A percentile compares a stretch with the other conserved stretches of the same genome.
Evolutionary conservation across 2,113 vertebrate genomes (phyloP).

Genomic region (Peromyscus californicus): DNA sequence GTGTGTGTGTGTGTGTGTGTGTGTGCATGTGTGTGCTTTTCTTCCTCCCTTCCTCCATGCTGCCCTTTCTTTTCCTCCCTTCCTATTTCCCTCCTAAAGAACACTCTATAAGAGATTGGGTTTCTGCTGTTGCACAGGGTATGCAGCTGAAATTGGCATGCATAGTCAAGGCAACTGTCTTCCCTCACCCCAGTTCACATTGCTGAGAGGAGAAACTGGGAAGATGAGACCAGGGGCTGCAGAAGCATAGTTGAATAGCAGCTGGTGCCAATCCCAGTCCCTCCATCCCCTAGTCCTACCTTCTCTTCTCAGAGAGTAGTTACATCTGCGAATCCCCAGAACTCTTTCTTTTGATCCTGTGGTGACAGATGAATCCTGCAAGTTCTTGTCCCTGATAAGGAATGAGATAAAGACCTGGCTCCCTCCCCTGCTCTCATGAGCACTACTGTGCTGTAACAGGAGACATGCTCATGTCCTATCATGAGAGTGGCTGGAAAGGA

Average conservation of each 20-base stretch:
- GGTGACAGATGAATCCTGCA: neutral
- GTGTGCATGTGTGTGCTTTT: neutral
- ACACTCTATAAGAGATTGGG: neutral
- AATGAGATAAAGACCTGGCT: neutral
- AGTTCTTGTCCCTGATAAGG: neutral
- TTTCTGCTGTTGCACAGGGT: neutral
- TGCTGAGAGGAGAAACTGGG: neutral
- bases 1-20: too few species aligned
- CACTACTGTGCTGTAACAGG: neutral
- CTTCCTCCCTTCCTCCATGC: neutral
- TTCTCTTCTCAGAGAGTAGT: neutral
- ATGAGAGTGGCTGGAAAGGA: neutral
- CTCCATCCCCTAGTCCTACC: neutral
- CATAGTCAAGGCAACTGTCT: neutral
- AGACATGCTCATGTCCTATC: neutral
- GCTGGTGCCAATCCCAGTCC: rapidly evolving
- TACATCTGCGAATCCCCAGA: neutral
- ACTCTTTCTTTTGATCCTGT: neutral
- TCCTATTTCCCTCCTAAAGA: neutral
- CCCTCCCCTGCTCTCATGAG: neutral
- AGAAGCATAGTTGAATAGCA: too few species aligned
- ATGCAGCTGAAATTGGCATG: neutral
- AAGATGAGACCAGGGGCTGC: rapidly evolving
- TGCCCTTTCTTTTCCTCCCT: neutral
- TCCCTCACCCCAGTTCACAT: neutral